These are phyloP conservation scores for Leuctra nigra DNA, from an alignment of 2,888 invertebrate genomes.

Conservation along the genomic window DNA sequence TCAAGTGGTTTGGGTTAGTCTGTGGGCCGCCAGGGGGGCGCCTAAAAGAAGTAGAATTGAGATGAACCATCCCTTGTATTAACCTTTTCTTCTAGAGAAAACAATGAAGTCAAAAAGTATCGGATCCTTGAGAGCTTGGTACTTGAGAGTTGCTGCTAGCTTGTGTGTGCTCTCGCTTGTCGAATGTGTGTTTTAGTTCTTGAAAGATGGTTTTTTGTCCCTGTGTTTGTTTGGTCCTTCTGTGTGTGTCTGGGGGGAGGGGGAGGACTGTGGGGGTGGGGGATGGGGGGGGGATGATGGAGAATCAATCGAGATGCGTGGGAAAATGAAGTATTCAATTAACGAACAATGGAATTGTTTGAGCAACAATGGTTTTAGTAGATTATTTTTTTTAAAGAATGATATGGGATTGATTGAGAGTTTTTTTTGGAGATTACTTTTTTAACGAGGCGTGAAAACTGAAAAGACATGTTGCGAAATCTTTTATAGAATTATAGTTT, in stretches of 20 bases:
- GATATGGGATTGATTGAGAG: too few species aligned
- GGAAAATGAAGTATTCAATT: constrained; percentile 14
- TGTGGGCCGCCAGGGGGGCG: constrained; percentile 17
- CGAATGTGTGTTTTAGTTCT: constrained; percentile 17
- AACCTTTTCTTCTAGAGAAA: constrained; percentile 16
- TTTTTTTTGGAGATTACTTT: too few species aligned
- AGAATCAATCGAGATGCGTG: constrained; percentile 16
- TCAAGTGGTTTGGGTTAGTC: constrained; percentile 19
- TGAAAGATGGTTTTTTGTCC: constrained; percentile 18
- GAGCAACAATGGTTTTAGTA: background rate
- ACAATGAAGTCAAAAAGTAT: constrained; percentile 27
- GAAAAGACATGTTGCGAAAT: too few species aligned
- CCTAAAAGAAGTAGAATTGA: constrained; percentile 1
- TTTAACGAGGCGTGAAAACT: too few species aligned
- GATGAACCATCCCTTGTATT: constrained; percentile 13
- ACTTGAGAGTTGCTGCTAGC: constrained; percentile 9
- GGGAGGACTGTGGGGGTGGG: constrained; percentile 1
- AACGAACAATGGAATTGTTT: background rate
- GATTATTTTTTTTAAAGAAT: too few species aligned
- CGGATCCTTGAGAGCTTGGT: constrained; percentile 18
- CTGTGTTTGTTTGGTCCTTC: constrained; percentile 20
- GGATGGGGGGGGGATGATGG: constrained; percentile 3
- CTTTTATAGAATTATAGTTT: too few species aligned
- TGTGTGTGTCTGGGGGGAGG: constrained; percentile 13
- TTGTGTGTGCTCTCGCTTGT: constrained; percentile 19